Evolutionary conservation across 2,113 vertebrate species (phyloP), one percentile per base, ranked within the genome.

Genomic region (Sebastes schlegelii): DNA sequence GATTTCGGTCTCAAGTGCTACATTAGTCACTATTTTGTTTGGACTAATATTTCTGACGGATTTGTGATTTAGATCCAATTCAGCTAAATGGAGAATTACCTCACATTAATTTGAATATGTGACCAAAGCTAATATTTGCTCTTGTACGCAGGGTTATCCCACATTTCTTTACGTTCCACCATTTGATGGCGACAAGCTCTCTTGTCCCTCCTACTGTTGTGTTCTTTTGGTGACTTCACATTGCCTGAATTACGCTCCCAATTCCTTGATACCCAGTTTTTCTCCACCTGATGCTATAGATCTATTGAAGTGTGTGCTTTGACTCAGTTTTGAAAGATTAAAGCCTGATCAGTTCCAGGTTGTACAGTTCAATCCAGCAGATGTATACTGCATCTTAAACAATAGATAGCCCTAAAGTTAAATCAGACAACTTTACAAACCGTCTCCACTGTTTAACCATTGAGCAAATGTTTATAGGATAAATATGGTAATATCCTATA

Each of bases 121-220:
- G 55, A 62, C 46, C 34, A 46, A 68, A 80, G 69, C 21, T 52
- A 34, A 78, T 61, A 67, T 61, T 23, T 71, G 43, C 43, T 48
- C 8, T 58, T 67, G 8, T 42, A 34, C 1, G 12, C 8, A 65
- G 4, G 42, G 8, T 60, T 61, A 13, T 34, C 48, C 12, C 70
- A 10, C 42, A 60, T 70, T 61, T 23, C 10, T 61, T 60, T 45
- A 49, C 4, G 19, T 55, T 43, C 6, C 40, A 62, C 19, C 43
- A 8, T 58, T 16, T 4, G 11, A 42, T 40, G 3, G 9, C 8
- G n/a, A 19, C 48, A 43, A 42, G 16, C 34, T 26, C 51, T 72
- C 12, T 49, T 54, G 11, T 45, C 55, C 73, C 6, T 46, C 17
- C 45, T 60, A 40, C 48, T 69, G 21, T 69, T 19, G 8, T 74